Evolutionary conservation across 2,888 invertebrate species (phyloP).

Genomic region (Aleiodes testaceus): DNA sequence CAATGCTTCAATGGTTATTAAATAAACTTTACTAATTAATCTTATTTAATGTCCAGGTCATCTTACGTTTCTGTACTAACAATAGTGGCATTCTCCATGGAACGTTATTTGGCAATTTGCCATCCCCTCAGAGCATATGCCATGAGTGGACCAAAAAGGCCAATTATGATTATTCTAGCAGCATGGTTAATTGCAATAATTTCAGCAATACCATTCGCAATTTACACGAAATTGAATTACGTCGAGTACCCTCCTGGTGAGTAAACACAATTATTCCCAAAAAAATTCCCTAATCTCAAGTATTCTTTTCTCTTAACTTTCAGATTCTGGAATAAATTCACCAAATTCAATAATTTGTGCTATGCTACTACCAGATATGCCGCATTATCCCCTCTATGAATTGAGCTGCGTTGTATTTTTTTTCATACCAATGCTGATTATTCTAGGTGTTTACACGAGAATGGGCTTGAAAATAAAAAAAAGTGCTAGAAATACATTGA

Average conservation of each 20-base stretch:
- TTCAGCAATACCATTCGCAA: conserved; percentile 85
- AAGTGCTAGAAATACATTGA: conserved; percentile 73
- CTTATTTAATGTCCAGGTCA: conserved; percentile 76
- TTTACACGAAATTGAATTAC: conserved; percentile 84
- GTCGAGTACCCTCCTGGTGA: conserved; percentile 82
- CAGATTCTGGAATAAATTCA: conserved; percentile 75
- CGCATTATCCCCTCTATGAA: conserved; percentile 83
- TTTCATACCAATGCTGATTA: conserved; percentile 81
- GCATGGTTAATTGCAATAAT: conserved; percentile 86
- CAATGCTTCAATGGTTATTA: too few species aligned
- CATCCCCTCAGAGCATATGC: conserved; percentile 88
- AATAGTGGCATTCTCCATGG: conserved; percentile 93
- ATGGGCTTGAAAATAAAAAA: conserved; percentile 83
- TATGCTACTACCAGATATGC: conserved; percentile 77
- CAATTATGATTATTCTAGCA: conserved; percentile 83
- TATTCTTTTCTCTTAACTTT: conserved; percentile 19
- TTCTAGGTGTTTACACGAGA: conserved; percentile 84
- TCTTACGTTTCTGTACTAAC: conserved; percentile 93
- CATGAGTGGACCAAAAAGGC: conserved; percentile 88
- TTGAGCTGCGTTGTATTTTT: conserved; percentile 89
- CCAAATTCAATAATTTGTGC: conserved; percentile 87
- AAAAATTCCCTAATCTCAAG: too few species aligned
- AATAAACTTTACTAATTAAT: too few species aligned
- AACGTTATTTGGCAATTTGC: conserved; percentile 93
- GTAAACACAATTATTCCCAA: conserved; percentile 50